Evolutionary conservation across 2,888 invertebrate genomes (phyloP), one percentile per base, ranked within the genome.

Genomic region (Ichneumoninae sp.): DNA sequence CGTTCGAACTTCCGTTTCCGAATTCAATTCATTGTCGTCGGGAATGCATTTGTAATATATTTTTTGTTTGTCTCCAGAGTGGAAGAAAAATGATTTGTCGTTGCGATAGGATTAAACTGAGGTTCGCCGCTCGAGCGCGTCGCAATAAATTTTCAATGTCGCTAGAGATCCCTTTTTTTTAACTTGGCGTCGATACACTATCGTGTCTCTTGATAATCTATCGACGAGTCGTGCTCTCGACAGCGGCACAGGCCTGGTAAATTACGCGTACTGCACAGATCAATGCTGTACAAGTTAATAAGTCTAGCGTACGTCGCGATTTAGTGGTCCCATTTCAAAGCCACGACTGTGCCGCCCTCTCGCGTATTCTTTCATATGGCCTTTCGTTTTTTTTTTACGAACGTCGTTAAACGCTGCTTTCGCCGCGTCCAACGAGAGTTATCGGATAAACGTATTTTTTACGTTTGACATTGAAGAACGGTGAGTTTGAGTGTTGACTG

Each of bases 401-500:
- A 72, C 16, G 13, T 65, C 36, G 80, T 91, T 94, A 95, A 83
- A 95, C 95, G 91, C 95, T 95, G 91, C 95, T 95, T 89, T 95
- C 95, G 44, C 94, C 94, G 75, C 94, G 94, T 66, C 94, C 94
- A 83, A 95, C 94, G 82, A 93, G 89, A 80, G 94, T 94, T 80
- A 95, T 94, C 76, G 96, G 96, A 93, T 96, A 96, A 66, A 96
- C 95, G 90, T 95, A 95, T 89, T 95, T 95, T 90, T 96, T 95
- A 85, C 96, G 94, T 85, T 95, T 94, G 1, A 96, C 95, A 89
- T 94, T 95, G 90, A 95, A 95, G 65, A 95, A 95, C 60, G 95
- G 94, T 10, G 94, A 94, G 80, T 90, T 92, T 79, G 87, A 85
- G 83, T 92, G 91, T 72, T 91, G 90, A 3, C 89, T 88, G 72